phyloP scores from a whole-genome alignment of 2,888 invertebrate species.

The Diplolepis rosae region DNA sequence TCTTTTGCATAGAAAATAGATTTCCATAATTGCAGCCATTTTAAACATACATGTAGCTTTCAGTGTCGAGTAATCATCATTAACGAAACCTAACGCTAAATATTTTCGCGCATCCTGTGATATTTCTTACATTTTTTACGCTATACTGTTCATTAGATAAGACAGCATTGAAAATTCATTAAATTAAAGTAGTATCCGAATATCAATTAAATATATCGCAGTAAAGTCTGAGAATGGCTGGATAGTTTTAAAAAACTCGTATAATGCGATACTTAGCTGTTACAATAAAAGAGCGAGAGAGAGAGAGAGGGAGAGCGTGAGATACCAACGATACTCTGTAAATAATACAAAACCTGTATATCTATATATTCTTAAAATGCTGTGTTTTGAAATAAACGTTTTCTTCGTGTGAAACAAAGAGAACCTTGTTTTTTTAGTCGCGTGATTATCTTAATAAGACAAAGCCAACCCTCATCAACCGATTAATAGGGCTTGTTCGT shows the following conservation, averaged over 20 bases:
- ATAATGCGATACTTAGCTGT: constrained; percentile 14
- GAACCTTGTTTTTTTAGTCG: constrained; percentile 32
- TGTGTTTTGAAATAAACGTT: constrained; percentile 46
- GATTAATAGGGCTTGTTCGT: background rate
- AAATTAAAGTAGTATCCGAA: background rate
- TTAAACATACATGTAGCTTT: constrained; percentile 12
- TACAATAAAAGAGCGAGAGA: constrained; percentile 31
- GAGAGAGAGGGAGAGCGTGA: constrained; percentile 30
- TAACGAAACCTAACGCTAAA: constrained; percentile 23
- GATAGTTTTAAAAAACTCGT: constrained; percentile 41
- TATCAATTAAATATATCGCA: constrained; percentile 7
- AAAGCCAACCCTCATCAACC: constrained; percentile 3
- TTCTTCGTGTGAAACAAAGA: constrained; percentile 43
- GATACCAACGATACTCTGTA: constrained; percentile 25
- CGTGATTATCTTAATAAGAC: constrained; percentile 6
- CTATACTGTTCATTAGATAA: constrained; percentile 4
- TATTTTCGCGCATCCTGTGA: constrained; percentile 26
- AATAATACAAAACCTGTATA: constrained; percentile 13
- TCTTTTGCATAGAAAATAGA: constrained; percentile 9
- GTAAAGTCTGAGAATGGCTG: constrained; percentile 52
- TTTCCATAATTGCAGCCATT: constrained; percentile 8
- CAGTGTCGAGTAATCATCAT: constrained; percentile 18
- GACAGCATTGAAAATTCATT: constrained; percentile 8
- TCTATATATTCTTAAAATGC: constrained; percentile 30
- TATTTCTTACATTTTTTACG: background rate